Evolutionary conservation across 2,797 vertebrate species (phyloP), one percentile per base, ranked within the genome.

Genomic region (Lepidocolaptes lacrymiger): DNA sequence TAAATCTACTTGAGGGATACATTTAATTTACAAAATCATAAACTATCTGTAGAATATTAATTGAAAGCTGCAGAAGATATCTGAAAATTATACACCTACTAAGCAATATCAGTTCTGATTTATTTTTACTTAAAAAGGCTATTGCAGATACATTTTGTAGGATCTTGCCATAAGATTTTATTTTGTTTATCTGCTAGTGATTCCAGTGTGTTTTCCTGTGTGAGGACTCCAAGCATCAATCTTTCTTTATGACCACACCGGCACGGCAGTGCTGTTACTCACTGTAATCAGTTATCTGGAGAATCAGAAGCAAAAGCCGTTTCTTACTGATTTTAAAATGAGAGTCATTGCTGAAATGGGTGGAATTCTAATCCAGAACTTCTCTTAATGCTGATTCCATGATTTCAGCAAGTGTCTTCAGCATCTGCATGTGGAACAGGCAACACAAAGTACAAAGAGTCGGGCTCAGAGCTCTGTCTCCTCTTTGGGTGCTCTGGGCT

Each of bases 21-120:
- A 16, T 48, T 91, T 88, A 69, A 91, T 48, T 81, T 86, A 56
- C 37, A 67, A 87, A 93, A 74, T 76, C 55, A 14, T 84, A 67
- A 86, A 72, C 19, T 73, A 84, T 55, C 36, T 56, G 8, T 86
- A 63, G 49, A 86, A 69, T 88, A 79, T 89, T 71, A 88, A 82
- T 82, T 91, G 55, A 81, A 73, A 59, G 43, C 21, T 91, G 36
- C 32, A 89, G 75, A 84, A 94, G 73, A 71, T 58, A 81, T 58
- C 49, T 63, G 16, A 52, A 83, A 85, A 81, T 30, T 55, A 41
- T 75, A 37, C 5, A 43, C 32, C 44, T 52, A 21, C 34, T 51
- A 59, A 51, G 10, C 9, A 32, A 43, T 77, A 79, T 69, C 12
- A 44, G 46, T 28, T 28, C 43, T 75, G 59, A 88, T 84, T 93